A percentile compares a stretch with the other conserved stretches of the same genome.
phyloP scores from a whole-genome alignment of 1,140 invertebrate species.

The Tribolium castaneum region DNA sequence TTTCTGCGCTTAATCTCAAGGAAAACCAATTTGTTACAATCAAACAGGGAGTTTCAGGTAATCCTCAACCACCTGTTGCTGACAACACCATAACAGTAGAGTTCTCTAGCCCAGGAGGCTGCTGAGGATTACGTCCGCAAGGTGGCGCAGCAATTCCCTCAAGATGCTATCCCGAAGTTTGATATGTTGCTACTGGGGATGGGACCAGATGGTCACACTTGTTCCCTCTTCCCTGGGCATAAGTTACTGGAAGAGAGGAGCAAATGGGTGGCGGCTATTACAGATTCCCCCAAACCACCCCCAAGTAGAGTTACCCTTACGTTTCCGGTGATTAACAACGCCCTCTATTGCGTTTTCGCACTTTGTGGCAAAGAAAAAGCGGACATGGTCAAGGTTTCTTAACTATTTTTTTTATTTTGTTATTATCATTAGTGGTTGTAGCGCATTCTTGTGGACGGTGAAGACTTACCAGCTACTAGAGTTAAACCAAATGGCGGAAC shows the following conservation, averaged over 20 bases:
- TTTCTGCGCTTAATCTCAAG: slow-evolving; percentile 68
- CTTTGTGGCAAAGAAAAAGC: slow-evolving; percentile 87
- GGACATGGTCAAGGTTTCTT: slow-evolving; percentile 84
- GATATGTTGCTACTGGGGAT: slow-evolving; percentile 93
- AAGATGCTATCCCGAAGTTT: slow-evolving; percentile 75
- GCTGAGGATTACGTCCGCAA: slow-evolving; percentile 84
- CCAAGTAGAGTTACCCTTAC: slow-evolving; percentile 92
- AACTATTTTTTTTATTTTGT: slow-evolving; percentile 49
- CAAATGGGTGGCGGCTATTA: slow-evolving; percentile 85
- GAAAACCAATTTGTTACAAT: slow-evolving; percentile 78
- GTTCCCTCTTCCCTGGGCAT: slow-evolving; percentile 95
- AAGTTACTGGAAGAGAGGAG: slow-evolving; percentile 73
- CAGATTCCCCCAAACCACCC: slow-evolving; percentile 96
- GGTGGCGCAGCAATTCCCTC: slow-evolving; percentile 72
- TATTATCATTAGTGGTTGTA: slow-evolving; percentile 62
- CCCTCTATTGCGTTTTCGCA: slow-evolving; percentile 85
- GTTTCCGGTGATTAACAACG: slow-evolving; percentile 91
- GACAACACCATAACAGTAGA: not conserved
- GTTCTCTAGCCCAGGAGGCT: slow-evolving; percentile 77
- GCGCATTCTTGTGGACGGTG: slow-evolving; percentile 78
- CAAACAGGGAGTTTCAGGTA: slow-evolving; percentile 75
- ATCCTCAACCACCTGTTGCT: slow-evolving; percentile 14
- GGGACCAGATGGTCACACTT: slow-evolving; percentile 99
- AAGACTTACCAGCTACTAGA: slow-evolving; percentile 77
- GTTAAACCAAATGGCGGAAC: slow-evolving; percentile 78